phyloP scores from a whole-genome alignment of 2,797 vertebrate genomes.

The Bradypodion ventrale region DNA sequence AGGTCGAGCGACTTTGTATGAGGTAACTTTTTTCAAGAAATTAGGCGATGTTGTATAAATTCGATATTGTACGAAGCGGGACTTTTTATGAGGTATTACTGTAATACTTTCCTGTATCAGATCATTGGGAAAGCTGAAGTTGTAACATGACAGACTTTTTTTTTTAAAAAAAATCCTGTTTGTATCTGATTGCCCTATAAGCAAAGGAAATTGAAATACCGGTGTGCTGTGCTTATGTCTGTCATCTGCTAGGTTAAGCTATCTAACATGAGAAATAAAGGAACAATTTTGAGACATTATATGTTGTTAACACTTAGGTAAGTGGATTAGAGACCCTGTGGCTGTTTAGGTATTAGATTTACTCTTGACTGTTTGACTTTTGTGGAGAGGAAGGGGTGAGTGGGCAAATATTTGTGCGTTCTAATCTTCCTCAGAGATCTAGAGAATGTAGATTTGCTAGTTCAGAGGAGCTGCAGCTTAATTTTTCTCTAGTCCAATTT shows the following conservation, averaged over 20 bases:
- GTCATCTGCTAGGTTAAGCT: background rate
- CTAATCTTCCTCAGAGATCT: background rate
- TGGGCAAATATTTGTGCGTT: background rate
- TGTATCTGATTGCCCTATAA: background rate
- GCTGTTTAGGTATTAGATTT: background rate
- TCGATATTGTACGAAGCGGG: too few species aligned
- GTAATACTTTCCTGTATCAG: background rate
- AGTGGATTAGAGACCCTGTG: accelerated
- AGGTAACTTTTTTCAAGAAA: too few species aligned
- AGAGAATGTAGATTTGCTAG: accelerated
- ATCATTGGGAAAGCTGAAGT: background rate
- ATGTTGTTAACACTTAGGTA: background rate
- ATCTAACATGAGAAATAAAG: background rate
- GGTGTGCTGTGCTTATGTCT: background rate
- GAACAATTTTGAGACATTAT: background rate
- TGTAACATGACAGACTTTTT: background rate
- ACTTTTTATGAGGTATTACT: too few species aligned
- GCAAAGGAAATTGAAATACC: slow-evolving; percentile 5
- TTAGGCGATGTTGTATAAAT: too few species aligned
- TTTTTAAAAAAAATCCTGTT: background rate
- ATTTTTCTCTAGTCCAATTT: slow-evolving; percentile 3
- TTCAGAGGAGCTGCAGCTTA: background rate
- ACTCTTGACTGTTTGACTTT: background rate
- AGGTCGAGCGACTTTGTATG: too few species aligned
- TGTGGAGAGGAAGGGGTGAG: background rate